Percentiles rank a stretch among this genome's conserved stretches.
Evolutionary conservation across 2,113 vertebrate species (phyloP).

Genomic region (Callionymus lyra): DNA sequence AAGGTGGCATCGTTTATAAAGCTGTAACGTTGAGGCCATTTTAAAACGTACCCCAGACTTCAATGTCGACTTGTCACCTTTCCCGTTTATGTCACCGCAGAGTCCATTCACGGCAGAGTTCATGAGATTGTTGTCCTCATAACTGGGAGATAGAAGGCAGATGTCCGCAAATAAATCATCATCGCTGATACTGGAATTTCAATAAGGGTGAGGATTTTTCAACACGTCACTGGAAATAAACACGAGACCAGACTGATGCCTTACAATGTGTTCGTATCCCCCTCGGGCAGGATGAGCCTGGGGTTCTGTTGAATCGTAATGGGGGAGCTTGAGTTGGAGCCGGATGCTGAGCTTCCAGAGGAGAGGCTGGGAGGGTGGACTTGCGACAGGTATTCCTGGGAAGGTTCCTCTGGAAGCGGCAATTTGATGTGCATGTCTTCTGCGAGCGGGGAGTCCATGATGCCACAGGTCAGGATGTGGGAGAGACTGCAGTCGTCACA

Average conservation of each 20-base stretch:
- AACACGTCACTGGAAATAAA: not conserved
- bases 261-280: conserved; percentile 82
- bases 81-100: conserved; percentile 78
- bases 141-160: conserved; percentile 77
- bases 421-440: conserved; percentile 86
- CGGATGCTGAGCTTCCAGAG: conserved; percentile 89
- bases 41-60: conserved; percentile 76
- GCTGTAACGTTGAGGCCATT: too few relatives aligned
- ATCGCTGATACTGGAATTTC: conserved; percentile 60
- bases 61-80: conserved; percentile 72
- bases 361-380: conserved; percentile 88
- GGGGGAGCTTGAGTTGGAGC: conserved; percentile 89
- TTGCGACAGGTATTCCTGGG: conserved; percentile 80
- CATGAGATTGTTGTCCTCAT: conserved; percentile 71
- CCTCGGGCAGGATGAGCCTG: conserved; percentile 72
- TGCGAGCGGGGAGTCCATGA: conserved; percentile 88
- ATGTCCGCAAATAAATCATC: conserved; percentile 89
- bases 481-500: conserved; percentile 98
- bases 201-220: not conserved
- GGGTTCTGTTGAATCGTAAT: conserved; percentile 84
- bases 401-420: conserved; percentile 77
- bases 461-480: conserved; percentile 95
- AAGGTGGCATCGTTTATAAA: not conserved
- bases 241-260: conserved; percentile 28
- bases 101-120: conserved; percentile 82